These are phyloP conservation scores for Pyrochroa serraticornis DNA, from an alignment of 2,888 invertebrate genomes.

Conservation along the genomic window DNA sequence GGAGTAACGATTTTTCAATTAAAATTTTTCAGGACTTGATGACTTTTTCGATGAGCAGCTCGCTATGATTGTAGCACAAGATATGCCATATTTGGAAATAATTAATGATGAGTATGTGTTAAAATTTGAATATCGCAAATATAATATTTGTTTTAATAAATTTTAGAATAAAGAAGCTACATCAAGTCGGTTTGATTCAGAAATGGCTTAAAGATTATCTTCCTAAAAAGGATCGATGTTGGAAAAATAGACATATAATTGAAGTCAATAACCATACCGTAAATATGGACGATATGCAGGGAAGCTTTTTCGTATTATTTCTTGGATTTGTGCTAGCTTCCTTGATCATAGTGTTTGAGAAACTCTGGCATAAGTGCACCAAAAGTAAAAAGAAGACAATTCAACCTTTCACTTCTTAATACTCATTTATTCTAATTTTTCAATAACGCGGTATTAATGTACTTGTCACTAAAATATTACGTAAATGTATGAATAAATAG, in stretches of 20 bases:
- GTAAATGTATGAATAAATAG: constrained; percentile 1
- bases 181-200: constrained; percentile 82
- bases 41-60: constrained; percentile 82
- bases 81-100: constrained; percentile 77
- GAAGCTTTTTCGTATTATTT: constrained; percentile 84
- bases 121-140: background rate
- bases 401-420: constrained; percentile 60
- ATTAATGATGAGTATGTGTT: constrained; percentile 77
- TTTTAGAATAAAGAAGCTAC: constrained; percentile 77
- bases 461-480: background rate
- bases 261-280: constrained; percentile 88
- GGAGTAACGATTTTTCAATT: no score
- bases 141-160: constrained; percentile 1
- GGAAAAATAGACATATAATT: constrained; percentile 65
- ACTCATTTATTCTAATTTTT: constrained; percentile 1
- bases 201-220: constrained; percentile 82
- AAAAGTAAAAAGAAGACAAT: constrained; percentile 59
- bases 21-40: constrained; percentile 64
- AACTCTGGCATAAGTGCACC: constrained; percentile 55
- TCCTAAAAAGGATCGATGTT: constrained; percentile 81
- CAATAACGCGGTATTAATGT: background rate
- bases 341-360: constrained; percentile 59
- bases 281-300: constrained; percentile 90
- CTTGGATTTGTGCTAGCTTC: constrained; percentile 64
- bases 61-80: constrained; percentile 74